These are phyloP conservation scores for Harpagoxenus sublaevis DNA, from an alignment of 2,888 invertebrate genomes.

Conservation along the genomic window DNA sequence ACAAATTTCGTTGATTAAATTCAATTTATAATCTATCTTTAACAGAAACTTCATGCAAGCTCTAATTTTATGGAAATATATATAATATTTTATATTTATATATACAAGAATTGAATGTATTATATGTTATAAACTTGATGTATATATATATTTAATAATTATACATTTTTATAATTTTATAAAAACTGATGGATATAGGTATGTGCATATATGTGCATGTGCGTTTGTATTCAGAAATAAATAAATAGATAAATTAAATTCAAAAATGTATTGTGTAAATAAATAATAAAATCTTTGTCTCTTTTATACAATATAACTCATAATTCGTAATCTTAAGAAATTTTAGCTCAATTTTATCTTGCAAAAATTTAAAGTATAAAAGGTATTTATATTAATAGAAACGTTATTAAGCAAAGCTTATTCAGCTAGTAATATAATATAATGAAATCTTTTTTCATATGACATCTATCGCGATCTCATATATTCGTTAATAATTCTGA, in stretches of 20 bases:
- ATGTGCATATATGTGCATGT: not conserved
- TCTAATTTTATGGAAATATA: not conserved
- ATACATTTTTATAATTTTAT: not conserved
- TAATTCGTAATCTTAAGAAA: not conserved
- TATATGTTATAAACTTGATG: no score
- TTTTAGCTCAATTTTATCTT: not conserved
- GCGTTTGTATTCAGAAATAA: not conserved
- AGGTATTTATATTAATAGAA: not conserved
- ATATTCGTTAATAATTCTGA: not conserved
- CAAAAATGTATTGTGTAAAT: not conserved
- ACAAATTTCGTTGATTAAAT: conserved; percentile 24
- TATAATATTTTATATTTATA: not conserved
- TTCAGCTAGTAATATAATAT: not conserved
- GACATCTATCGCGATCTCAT: not conserved
- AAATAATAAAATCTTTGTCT: not conserved
- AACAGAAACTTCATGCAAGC: not conserved
- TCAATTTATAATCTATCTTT: not conserved
- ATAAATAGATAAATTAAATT: not conserved
- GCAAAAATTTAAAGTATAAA: not conserved
- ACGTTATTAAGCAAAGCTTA: not conserved
- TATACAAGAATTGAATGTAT: no score
- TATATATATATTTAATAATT: no score
- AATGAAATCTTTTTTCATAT: not conserved
- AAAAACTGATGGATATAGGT: not conserved
- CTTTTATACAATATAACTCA: not conserved